phyloP scores from a whole-genome alignment of 1,140 invertebrate species.

The Drosophila sulfurigaster region DNA sequence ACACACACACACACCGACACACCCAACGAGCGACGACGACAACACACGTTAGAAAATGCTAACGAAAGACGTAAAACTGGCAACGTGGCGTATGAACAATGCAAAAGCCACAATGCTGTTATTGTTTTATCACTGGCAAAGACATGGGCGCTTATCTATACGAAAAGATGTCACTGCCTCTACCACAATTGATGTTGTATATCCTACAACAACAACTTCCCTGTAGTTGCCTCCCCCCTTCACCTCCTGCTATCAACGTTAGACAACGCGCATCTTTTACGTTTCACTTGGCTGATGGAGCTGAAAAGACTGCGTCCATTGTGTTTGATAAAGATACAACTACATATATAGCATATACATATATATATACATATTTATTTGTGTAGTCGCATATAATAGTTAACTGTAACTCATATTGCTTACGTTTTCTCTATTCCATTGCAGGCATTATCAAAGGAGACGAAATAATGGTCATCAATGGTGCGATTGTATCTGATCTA shows the following conservation, averaged over 20 bases:
- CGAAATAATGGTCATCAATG: constrained; percentile 99
- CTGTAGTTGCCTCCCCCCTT: too few species aligned
- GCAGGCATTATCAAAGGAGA: constrained; percentile 98
- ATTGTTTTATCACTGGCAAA: constrained; percentile 69
- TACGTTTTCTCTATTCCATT: constrained; percentile 68
- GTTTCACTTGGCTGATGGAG: constrained; percentile 28
- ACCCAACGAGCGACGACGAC: constrained; percentile 23
- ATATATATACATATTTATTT: constrained; percentile 6
- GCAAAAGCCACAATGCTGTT: constrained; percentile 76
- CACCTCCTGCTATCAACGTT: constrained; percentile 22
- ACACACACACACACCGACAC: constrained; percentile 38
- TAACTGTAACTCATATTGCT: constrained; percentile 28
- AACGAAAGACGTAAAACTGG: constrained; percentile 40
- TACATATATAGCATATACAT: neutral
- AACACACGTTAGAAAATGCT: constrained; percentile 53
- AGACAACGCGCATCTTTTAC: constrained; percentile 34
- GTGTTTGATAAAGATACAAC: constrained; percentile 4
- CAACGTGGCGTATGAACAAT: constrained; percentile 80
- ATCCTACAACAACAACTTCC: neutral
- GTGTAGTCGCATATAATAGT: constrained; percentile 22
- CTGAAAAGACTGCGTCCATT: constrained; percentile 12
- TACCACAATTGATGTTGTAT: constrained; percentile 26
- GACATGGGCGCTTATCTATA: constrained; percentile 48
- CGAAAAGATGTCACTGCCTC: constrained; percentile 44
- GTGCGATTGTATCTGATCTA: constrained; percentile 97